Percentiles rank a stretch among this genome's conserved stretches.
These are phyloP conservation scores for Laterallus jamaicensis DNA, from an alignment of 2,113 vertebrate genomes.

Conservation along the genomic window DNA sequence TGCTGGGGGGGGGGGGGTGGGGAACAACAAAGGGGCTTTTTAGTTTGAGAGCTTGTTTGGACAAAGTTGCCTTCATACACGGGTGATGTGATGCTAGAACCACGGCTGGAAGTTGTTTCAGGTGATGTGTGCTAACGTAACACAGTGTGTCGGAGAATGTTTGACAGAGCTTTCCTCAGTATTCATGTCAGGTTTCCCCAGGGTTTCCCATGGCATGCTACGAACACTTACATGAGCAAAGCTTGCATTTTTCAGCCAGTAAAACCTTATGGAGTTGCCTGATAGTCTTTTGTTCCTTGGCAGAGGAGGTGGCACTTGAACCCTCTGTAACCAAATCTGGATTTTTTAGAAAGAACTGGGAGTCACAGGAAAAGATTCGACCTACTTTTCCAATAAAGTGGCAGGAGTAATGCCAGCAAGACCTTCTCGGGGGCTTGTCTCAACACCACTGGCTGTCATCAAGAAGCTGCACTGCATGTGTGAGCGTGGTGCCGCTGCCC, in stretches of 20 bases:
- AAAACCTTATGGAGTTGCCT: neutral
- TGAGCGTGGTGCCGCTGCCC: rapidly evolving
- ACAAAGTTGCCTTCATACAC: neutral
- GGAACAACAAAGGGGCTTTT: neutral
- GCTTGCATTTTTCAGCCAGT: neutral
- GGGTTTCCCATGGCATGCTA: neutral
- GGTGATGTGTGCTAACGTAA: too few relatives aligned
- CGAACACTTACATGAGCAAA: neutral
- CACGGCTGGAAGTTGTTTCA: neutral
- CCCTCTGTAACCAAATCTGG: neutral
- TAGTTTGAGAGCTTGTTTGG: neutral
- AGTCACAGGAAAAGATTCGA: neutral
- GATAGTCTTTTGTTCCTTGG: neutral
- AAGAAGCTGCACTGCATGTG: neutral
- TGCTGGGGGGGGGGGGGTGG: neutral
- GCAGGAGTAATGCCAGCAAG: neutral
- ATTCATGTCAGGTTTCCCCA: neutral
- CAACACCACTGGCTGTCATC: rapidly evolving
- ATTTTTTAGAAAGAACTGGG: neutral
- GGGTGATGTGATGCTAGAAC: neutral
- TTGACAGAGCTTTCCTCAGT: neutral
- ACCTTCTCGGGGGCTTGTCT: neutral
- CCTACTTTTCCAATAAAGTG: neutral
- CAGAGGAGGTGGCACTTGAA: neutral
- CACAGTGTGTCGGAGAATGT: neutral